Base-by-base conservation (phyloP, 30 jellyfish, hydroid and myxozoan genomes). In the Aurelia sp. region DNA sequence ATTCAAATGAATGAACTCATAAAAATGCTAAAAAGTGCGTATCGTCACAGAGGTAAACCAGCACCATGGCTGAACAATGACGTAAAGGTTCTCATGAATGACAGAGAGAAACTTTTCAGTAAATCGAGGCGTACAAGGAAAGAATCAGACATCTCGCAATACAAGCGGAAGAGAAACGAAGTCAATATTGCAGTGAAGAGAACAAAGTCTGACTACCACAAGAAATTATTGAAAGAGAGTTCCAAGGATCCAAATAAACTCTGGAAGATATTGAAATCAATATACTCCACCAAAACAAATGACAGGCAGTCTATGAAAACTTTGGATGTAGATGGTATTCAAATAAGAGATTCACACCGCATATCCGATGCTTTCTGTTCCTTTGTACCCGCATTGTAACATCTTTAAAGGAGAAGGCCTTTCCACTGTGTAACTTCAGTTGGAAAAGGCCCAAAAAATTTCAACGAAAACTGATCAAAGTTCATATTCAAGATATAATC, bases 111-210 rank as follows among this genome's bases (percentile, higher is more conserved):
- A n/a, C n/a, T n/a, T n/a, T n/a, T n/a, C n/a, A n/a, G n/a, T n/a
- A n/a, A n/a, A n/a, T n/a, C n/a, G n/a, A n/a, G n/a, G n/a, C n/a
- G n/a, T n/a, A n/a, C n/a, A n/a, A n/a, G n/a, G n/a, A n/a, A n/a
- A n/a, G n/a, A n/a, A n/a, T n/a, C n/a, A n/a, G n/a, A n/a, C n/a
- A n/a, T n/a, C n/a, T n/a, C n/a, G n/a, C n/a, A n/a, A n/a, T n/a
- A n/a, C n/a, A n/a, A n/a, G n/a, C n/a, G n/a, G n/a, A n/a, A n/a
- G n/a, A n/a, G n/a, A n/a, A n/a, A n/a, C n/a, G n/a, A n/a, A n/a
- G n/a, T n/a, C n/a, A n/a, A n/a, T 52, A 64, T 62, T 69, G 69
- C 86, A 16, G 73, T 86, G n/a, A 64, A 70, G 57, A 86, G 66
- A 58, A 73, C 88, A 37, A 75, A 69, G 30, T 74, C 71, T 13